Evolutionary conservation across 2,888 invertebrate species (phyloP).

Genomic region (Rotaria sp.): DNA sequence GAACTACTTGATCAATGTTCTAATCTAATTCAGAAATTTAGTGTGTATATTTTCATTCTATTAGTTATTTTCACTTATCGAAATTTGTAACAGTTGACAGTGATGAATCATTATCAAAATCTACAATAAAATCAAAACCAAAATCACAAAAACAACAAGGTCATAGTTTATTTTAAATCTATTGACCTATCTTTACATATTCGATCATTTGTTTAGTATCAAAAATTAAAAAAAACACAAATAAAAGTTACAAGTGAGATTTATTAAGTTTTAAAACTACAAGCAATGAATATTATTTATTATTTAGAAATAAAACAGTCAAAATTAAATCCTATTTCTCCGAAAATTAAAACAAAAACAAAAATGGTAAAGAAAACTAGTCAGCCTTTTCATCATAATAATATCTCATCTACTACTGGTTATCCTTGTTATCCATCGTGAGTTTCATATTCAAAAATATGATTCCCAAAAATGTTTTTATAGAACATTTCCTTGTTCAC

Average conservation of each 20-base stretch:
- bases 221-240: not conserved
- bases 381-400: not conserved
- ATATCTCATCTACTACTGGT: not conserved
- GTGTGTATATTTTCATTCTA: not conserved
- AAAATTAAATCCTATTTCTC: not conserved
- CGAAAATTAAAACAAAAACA: not conserved
- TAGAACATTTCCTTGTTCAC: not conserved
- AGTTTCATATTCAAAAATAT: not conserved
- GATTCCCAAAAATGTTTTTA: not conserved
- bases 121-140: not conserved
- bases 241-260: not conserved
- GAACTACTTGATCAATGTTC: conserved; percentile 7
- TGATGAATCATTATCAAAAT: not conserved
- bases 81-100: not conserved
- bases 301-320: not conserved
- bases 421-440: conserved; percentile 16
- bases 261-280: not conserved
- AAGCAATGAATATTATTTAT: not conserved
- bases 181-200: not conserved
- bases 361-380: not conserved
- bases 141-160: not conserved
- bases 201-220: not conserved
- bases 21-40: not conserved
- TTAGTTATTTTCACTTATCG: not conserved
- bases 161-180: not conserved